Base-by-base conservation (phyloP, 2,888 invertebrate genomes). In the Deilephila elpenor region DNA sequence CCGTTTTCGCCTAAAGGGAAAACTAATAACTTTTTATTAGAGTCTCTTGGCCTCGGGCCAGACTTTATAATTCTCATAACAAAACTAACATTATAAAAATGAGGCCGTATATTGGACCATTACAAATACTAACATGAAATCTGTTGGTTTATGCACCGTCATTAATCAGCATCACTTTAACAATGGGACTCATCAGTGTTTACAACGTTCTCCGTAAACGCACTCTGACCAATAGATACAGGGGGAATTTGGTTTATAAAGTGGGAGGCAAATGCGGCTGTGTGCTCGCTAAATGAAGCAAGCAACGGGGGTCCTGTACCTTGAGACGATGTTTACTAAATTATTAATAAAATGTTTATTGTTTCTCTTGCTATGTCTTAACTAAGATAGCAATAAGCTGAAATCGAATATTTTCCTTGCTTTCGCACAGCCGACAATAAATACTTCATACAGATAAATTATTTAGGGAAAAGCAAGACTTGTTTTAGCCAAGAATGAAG, bases 141-240 rank as follows among this genome's bases (percentile, higher is more conserved):
- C 25, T 6, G 19, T 20, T 60, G 44, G 53, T 71, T 59, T 59
- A 71, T 71, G 44, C 37, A 19, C 60, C 73, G 74, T 75, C 75
- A 76, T 79, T 74, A 78, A 78, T 79, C 78, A 75, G 72, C 74
- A 79, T 75, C 77, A 78, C 59, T 74, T 71, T 70, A 75, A 77
- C 78, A 79, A 77, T 76, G 70, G 70, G 71, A 75, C 62, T 75
- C 71, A 76, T 76, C 74, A 76, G 62, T 71, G 74, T 71, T 71
- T 75, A 75, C 67, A 76, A 32, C 75, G 73, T 70, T 74, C 74
- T 73, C 74, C 64, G 75, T 76, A 75, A 75, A 73, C 73, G 25
- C 62, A 62, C 67, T 20, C 64, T 67, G 44, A 51, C 51, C 51
- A 51, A 67, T 5, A 56, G n/a, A 56, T 56, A 6, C 56, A n/a